Percentiles rank a stretch among this genome's conserved stretches.
These are phyloP conservation scores for Anhinga anhinga DNA, from an alignment of 2,113 vertebrate genomes.

Conservation along the genomic window DNA sequence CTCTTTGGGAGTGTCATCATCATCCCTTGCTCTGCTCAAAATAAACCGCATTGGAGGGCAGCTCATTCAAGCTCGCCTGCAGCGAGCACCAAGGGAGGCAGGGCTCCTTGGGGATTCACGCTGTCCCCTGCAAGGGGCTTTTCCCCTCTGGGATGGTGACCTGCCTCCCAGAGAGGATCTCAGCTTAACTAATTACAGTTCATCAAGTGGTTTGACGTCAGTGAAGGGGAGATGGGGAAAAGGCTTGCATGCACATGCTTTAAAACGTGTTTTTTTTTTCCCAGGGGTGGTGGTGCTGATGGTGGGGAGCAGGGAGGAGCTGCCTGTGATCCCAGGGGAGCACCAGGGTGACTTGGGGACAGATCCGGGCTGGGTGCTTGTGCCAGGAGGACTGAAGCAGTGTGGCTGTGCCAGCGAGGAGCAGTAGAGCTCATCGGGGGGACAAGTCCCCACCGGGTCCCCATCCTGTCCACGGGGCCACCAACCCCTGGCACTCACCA, in stretches of 20 bases:
- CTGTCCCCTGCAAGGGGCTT: not conserved
- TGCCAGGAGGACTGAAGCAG: not conserved
- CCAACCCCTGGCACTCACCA: not conserved
- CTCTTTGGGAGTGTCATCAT: accelerated
- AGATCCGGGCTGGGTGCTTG: not conserved
- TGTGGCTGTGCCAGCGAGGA: not conserved
- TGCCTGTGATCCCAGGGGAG: not conserved
- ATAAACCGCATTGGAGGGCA: not conserved
- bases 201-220: not conserved
- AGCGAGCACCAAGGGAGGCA: not conserved
- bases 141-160: accelerated
- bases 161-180: not conserved
- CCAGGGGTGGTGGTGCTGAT: not conserved
- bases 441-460: accelerated
- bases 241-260: accelerated
- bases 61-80: not conserved
- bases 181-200: not conserved
- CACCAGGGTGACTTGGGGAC: not conserved
- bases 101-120: not conserved
- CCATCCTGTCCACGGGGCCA: not conserved
- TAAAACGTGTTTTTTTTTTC: not conserved
- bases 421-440: accelerated
- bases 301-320: not conserved
- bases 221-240: not conserved
- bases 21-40: not conserved